These are phyloP conservation scores for Sterrhoptilus dennistouni DNA, from an alignment of 2,113 vertebrate genomes.

Conservation along the genomic window DNA sequence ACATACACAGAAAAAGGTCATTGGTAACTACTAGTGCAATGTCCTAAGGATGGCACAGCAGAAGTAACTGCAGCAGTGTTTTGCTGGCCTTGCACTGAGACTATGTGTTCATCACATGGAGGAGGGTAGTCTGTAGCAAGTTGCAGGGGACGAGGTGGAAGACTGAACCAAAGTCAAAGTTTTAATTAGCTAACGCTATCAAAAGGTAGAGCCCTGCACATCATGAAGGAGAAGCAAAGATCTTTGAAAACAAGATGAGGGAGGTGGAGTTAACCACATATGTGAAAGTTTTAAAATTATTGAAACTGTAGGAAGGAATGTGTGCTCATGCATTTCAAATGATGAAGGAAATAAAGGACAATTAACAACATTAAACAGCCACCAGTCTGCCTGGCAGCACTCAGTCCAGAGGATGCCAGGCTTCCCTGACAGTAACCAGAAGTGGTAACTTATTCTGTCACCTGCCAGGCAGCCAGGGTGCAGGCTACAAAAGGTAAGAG, in stretches of 20 bases:
- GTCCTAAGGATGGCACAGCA: not conserved
- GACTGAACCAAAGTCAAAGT: not conserved
- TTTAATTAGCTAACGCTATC: not conserved
- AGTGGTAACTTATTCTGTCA: not conserved
- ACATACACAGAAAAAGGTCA: not conserved
- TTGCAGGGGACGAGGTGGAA: not conserved
- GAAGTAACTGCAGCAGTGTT: not conserved
- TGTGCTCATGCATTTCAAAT: not conserved
- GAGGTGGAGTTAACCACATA: not conserved
- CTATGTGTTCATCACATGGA: rapidly evolving
- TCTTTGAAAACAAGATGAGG: not conserved
- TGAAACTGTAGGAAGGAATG: not conserved
- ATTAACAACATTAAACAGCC: not conserved
- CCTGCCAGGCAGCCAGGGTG: not conserved
- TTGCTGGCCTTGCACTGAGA: not conserved
- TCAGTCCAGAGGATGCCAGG: not conserved
- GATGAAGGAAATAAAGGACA: not conserved
- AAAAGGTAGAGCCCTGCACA: not conserved
- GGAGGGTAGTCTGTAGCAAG: not conserved
- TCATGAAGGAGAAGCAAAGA: not conserved
- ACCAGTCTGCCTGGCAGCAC: not conserved
- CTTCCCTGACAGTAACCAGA: not conserved
- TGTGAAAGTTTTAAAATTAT: not conserved
- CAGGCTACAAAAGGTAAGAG: slow-evolving; percentile 19
- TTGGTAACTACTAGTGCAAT: not conserved